These are phyloP conservation scores for Pangasius sanitwongsei DNA, from an alignment of 2,797 vertebrate species.

Conservation along the genomic window DNA sequence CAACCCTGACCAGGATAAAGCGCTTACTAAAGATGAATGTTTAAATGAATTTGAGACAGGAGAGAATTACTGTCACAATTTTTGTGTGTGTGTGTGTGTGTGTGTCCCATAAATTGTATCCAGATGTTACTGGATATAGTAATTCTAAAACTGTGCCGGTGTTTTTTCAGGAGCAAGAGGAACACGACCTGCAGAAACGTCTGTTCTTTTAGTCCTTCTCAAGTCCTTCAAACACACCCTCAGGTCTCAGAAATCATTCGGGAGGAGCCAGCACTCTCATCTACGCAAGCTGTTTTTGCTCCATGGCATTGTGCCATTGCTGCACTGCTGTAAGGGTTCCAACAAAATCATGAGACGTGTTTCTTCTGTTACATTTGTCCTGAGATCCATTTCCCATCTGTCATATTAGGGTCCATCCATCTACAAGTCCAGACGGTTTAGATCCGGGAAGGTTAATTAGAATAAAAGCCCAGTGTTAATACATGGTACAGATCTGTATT, in stretches of 20 bases:
- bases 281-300: conserved; percentile 14
- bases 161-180: not conserved
- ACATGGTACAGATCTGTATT: conserved; percentile 29
- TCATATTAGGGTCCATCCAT: not conserved
- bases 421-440: conserved; percentile 13
- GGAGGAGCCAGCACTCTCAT: conserved; percentile 2
- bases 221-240: conserved; percentile 60
- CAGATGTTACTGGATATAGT: not conserved
- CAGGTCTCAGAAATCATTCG: conserved; percentile 23
- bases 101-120: not conserved
- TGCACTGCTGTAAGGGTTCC: conserved; percentile 17
- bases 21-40: not conserved
- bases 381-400: conserved; percentile 16
- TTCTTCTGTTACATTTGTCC: conserved; percentile 17
- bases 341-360: not conserved
- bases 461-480: conserved; percentile 32
- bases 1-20: not conserved
- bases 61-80: not conserved
- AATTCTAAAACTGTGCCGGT: not conserved
- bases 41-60: not conserved
- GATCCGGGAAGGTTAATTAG: conserved; percentile 23
- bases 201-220: conserved; percentile 57
- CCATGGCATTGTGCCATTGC: conserved; percentile 1
- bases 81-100: not conserved
- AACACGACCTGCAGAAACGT: conserved; percentile 38